Percentiles rank a stretch among this genome's conserved stretches.
Conservation (phyloP, 2,797 vertebrate species). For the Bradypodion ventrale region DNA sequence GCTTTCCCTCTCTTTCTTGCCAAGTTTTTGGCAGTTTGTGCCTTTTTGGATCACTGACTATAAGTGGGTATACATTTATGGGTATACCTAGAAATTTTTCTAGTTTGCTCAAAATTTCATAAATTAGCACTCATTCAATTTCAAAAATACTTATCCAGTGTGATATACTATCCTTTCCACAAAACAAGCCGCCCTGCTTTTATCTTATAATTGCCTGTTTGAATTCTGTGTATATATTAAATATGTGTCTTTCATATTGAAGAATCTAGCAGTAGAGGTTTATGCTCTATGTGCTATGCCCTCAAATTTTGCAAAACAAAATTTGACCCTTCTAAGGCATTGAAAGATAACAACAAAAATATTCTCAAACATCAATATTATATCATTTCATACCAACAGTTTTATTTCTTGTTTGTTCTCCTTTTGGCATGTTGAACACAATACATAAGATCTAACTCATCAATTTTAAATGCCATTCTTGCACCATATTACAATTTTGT, state of each 20-base stretch:
- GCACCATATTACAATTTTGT: too few species aligned
- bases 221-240: background rate
- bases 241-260: constrained; percentile 15
- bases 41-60: background rate
- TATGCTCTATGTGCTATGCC: background rate
- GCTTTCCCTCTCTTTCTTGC: constrained; percentile 6
- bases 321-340: background rate
- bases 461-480: too few species aligned
- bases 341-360: background rate
- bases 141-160: background rate
- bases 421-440: too few species aligned
- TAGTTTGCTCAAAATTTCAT: background rate
- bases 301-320: background rate
- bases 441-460: too few species aligned
- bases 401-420: background rate
- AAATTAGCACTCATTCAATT: background rate
- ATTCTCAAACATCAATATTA: background rate
- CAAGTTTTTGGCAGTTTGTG: background rate
- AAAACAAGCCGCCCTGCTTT: too few species aligned
- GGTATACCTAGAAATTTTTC: background rate
- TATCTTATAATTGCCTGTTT: too few species aligned
- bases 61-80: constrained; percentile 16
- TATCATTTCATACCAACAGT: background rate
- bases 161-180: too few species aligned
- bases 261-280: background rate